phyloP scores from a whole-genome alignment of 2,113 vertebrate genomes.

The Sceloporus tristichus region DNA sequence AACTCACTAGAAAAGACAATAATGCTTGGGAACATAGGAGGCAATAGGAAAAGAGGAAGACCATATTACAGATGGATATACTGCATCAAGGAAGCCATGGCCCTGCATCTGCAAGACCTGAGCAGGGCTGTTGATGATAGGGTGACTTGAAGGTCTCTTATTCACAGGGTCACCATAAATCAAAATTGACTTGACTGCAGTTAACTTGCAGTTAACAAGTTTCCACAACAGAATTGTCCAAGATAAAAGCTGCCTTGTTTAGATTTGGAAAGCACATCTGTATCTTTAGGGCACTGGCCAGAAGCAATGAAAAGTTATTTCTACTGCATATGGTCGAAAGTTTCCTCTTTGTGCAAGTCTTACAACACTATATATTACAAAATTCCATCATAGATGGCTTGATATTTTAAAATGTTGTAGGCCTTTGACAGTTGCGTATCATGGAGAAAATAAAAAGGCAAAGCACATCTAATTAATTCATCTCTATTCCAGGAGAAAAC shows the following conservation, averaged over 20 bases:
- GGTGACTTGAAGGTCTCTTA: no score
- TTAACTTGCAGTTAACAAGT: background rate
- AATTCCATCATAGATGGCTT: background rate
- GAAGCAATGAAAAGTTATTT: background rate
- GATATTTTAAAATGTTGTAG: background rate
- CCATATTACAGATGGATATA: no score
- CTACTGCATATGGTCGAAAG: background rate
- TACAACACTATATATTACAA: background rate
- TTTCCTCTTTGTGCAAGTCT: background rate
- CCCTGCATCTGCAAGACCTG: no score
- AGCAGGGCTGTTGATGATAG: no score
- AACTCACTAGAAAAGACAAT: no score
- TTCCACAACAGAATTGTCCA: no score
- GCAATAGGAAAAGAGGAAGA: no score
- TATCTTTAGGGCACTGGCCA: background rate
- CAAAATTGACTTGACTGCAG: no score
- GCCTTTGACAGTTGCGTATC: background rate
- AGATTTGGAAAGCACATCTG: background rate
- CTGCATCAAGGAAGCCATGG: no score
- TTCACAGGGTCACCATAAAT: no score
- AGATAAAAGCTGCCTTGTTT: background rate
- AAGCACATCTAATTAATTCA: background rate
- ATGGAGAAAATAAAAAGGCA: background rate
- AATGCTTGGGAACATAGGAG: no score
- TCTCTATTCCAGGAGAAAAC: background rate